Evolutionary conservation across 2,797 vertebrate species (phyloP).

Genomic region (Gallinago nigripennis): DNA sequence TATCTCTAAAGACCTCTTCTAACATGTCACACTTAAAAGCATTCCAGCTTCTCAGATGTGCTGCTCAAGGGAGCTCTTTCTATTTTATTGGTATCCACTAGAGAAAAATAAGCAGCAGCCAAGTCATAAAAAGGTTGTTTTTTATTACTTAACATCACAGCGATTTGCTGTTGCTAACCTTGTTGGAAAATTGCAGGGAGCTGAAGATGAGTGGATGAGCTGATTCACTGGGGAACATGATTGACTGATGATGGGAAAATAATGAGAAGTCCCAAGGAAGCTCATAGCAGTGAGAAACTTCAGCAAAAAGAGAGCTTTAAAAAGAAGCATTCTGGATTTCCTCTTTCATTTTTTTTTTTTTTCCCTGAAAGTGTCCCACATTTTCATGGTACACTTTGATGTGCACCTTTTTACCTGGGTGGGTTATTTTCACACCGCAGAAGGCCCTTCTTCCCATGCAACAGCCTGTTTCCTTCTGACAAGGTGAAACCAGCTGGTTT

Average conservation of each 20-base stretch:
- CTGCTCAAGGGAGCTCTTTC: not conserved
- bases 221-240: not conserved
- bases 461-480: not conserved
- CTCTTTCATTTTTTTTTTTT: too few species aligned
- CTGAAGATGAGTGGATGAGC: not conserved
- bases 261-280: not conserved
- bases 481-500: not conserved
- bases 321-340: not conserved
- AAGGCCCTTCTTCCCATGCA: not conserved
- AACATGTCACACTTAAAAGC: not conserved
- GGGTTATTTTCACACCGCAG: not conserved
- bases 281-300: not conserved
- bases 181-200: not conserved
- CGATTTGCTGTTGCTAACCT: constrained; percentile 24
- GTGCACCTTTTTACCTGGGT: not conserved
- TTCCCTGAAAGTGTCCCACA: not conserved
- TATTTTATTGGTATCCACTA: constrained; percentile 2
- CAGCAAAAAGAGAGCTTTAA: not conserved
- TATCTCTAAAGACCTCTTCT: not conserved
- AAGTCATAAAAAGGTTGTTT: not conserved
- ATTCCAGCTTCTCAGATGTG: not conserved
- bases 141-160: constrained; percentile 21
- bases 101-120: constrained; percentile 26
- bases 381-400: not conserved
- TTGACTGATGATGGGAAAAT: not conserved